A percentile compares a stretch with the other conserved stretches of the same genome.
These are phyloP conservation scores for Synanthedon formicaeformis DNA, from an alignment of 2,888 invertebrate genomes.

Conservation along the genomic window DNA sequence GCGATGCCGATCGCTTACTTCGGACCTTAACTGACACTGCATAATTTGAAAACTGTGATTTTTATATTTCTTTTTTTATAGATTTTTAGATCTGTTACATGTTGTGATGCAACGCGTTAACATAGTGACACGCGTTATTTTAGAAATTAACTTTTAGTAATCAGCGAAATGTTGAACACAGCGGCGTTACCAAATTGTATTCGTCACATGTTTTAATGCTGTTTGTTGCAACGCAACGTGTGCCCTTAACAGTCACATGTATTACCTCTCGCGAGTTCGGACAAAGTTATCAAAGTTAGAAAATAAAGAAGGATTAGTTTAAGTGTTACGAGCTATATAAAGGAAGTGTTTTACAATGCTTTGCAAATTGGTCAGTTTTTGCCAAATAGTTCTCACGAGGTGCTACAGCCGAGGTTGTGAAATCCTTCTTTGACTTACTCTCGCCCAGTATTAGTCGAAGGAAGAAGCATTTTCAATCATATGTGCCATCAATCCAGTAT, in stretches of 20 bases:
- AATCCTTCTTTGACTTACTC: slow-evolving; percentile 58
- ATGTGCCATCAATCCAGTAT: slow-evolving; percentile 69
- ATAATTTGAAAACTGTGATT: slow-evolving; percentile 70
- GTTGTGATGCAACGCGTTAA: slow-evolving; percentile 57
- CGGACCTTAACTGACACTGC: slow-evolving; percentile 66
- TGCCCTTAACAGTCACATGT: slow-evolving; percentile 37
- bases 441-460: slow-evolving; percentile 68
- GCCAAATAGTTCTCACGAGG: slow-evolving; percentile 43
- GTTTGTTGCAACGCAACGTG: slow-evolving; percentile 29
- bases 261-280: slow-evolving; percentile 20
- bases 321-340: slow-evolving; percentile 2
- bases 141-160: slow-evolving; percentile 11
- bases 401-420: slow-evolving; percentile 64
- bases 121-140: slow-evolving; percentile 19
- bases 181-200: slow-evolving; percentile 33
- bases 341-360: slow-evolving; percentile 2
- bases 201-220: slow-evolving; percentile 26
- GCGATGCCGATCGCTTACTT: slow-evolving; percentile 48
- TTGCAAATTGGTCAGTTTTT: slow-evolving; percentile 27
- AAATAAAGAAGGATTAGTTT: slow-evolving; percentile 57
- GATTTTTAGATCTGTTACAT: slow-evolving; percentile 63
- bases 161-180: slow-evolving; percentile 20
- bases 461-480: slow-evolving; percentile 52
- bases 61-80: slow-evolving; percentile 59
- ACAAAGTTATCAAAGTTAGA: slow-evolving; percentile 33